Evolutionary conservation across 1,140 invertebrate species (phyloP), one percentile per base, ranked within the genome.

Genomic region (Habropoda laboriosa): DNA sequence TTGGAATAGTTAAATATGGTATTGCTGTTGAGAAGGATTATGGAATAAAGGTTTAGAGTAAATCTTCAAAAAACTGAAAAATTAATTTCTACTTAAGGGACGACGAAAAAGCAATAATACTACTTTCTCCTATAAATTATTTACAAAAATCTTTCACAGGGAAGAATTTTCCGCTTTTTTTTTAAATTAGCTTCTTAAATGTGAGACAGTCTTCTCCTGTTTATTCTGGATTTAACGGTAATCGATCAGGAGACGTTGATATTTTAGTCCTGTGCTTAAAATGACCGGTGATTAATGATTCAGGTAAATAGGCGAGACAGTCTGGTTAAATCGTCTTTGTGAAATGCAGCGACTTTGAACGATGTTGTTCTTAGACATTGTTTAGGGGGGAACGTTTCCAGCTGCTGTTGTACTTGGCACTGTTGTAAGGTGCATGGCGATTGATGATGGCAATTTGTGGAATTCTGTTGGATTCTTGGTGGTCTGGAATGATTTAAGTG

Each of bases 361-460:
- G 21, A 67, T 51, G 64, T 67, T 67, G 45, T 67, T 67, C 13
- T 49, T 51, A 8, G 42, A 66, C 27, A 45, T 66, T 32, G 42
- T 47, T 47, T 47, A 47, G 21, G n/a, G 21, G 21, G 64, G n/a
- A 51, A 32, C 30, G 10, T 8, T 67, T 67, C 21, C 45, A 67
- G n/a, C 32, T 51, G 64, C 30, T 67, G 64, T 35, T 67, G n/a
- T 24, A 10, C 13, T 67, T 67, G 47, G 64, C 64, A 51, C 18
- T 49, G 64, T n/a, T 67, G 2, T 51, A 38, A n/a, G n/a, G 0
- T 0, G 21, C 42, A 18, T 27, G 0, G 18, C 13, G 47, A 68
- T 68, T 53, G 13, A 68, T 24, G 47, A 32, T n/a, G 10, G 5
- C n/a, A 32, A 18, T 1, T 12, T 47, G 18, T 16, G 21, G 6